A percentile compares a stretch with the other conserved stretches of the same genome.
These are phyloP conservation scores for Sturnira hondurensis DNA, from an alignment of 2,113 vertebrate genomes.

Conservation along the genomic window DNA sequence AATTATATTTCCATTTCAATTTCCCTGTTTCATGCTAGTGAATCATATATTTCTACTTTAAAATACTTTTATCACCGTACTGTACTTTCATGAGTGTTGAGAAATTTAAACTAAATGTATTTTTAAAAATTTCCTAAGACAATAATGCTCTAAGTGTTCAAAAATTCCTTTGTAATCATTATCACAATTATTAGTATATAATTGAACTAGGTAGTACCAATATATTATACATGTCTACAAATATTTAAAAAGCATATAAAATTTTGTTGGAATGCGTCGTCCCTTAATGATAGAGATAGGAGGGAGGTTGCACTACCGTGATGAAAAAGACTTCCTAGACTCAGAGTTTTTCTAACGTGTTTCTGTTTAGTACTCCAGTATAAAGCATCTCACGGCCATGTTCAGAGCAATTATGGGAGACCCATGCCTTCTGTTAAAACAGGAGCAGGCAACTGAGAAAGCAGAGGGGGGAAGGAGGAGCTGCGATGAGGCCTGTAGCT, in stretches of 20 bases:
- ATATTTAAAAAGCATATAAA: neutral
- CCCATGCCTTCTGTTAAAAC: neutral
- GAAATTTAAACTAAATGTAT: neutral
- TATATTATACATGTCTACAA: neutral
- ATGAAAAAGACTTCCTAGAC: neutral
- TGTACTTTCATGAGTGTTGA: neutral
- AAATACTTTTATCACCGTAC: neutral
- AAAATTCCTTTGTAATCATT: neutral
- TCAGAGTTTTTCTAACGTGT: neutral
- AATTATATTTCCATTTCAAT: constrained; percentile 16
- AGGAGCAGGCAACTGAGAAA: neutral
- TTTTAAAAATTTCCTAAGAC: neutral
- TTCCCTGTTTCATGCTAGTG: neutral
- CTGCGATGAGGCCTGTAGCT: neutral
- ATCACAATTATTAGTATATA: neutral
- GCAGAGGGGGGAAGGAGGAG: neutral
- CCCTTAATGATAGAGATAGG: neutral
- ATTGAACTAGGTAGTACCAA: neutral
- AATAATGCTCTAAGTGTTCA: neutral
- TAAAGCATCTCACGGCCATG: neutral
- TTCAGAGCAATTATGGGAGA: neutral
- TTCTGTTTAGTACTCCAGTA: neutral
- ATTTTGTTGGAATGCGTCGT: neutral
- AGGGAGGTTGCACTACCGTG: neutral
- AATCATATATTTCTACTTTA: neutral